Percentiles rank a stretch among this genome's conserved stretches.
phyloP scores from a whole-genome alignment of 2,113 vertebrate genomes.

The Sciurus niger region DNA sequence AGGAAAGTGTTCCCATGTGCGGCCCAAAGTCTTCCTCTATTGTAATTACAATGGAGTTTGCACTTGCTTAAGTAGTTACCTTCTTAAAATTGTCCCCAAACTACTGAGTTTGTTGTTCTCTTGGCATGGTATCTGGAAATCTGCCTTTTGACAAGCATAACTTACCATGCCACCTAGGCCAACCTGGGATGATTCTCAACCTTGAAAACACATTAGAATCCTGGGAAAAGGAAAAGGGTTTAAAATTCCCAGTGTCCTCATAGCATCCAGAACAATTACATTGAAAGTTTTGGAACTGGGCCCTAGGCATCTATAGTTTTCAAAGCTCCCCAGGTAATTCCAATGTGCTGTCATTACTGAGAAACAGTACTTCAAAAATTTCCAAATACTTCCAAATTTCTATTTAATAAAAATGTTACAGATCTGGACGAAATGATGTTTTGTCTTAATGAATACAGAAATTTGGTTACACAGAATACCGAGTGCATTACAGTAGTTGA shows the following conservation, averaged over 20 bases:
- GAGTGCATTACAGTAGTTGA: not conserved
- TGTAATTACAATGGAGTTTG: not conserved
- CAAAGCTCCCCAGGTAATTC: not conserved
- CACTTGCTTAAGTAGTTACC: not conserved
- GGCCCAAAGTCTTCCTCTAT: not conserved
- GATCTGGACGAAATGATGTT: not conserved
- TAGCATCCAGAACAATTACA: not conserved
- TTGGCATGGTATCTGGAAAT: not conserved
- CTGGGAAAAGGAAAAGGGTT: not conserved
- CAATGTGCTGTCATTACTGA: not conserved
- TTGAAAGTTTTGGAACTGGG: not conserved
- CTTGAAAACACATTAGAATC: not conserved
- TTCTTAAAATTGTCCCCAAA: not conserved
- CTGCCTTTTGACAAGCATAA: not conserved
- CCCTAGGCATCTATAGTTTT: not conserved
- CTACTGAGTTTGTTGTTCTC: not conserved
- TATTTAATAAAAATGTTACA: not conserved
- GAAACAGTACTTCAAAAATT: not conserved
- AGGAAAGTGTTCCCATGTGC: not conserved
- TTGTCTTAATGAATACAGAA: slow-evolving; percentile 44
- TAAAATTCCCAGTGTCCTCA: not conserved
- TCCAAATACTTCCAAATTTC: slow-evolving; percentile 12
- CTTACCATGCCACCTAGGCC: rapidly evolving
- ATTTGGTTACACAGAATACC: not conserved
- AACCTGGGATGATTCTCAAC: not conserved